A percentile compares a stretch with the other conserved stretches of the same genome.
phyloP scores from a whole-genome alignment of 2,888 invertebrate species.

The Pandemis corylana region DNA sequence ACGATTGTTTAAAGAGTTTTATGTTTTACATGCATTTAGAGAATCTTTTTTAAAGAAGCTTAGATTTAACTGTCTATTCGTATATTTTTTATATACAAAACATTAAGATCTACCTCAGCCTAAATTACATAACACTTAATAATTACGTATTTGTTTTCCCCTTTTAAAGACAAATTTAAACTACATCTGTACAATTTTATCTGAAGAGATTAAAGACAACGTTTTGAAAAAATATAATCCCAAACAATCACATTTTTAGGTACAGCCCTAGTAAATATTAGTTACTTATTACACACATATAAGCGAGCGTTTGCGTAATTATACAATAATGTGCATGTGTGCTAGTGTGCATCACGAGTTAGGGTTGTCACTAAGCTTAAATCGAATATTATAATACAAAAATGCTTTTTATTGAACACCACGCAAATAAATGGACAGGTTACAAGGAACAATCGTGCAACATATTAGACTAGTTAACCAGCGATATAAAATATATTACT shows the following conservation, averaged over 20 bases:
- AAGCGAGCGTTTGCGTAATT: neutral
- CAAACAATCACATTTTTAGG: constrained; percentile 22
- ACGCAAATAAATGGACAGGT: neutral
- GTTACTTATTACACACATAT: constrained; percentile 3
- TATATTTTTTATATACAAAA: constrained; percentile 17
- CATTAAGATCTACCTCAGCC: constrained; percentile 43
- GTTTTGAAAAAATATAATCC: constrained; percentile 26
- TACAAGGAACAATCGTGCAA: neutral
- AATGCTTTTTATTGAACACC: neutral
- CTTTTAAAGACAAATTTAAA: constrained; percentile 66
- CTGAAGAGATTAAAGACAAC: constrained; percentile 19
- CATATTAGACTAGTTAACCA: neutral
- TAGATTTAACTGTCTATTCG: neutral
- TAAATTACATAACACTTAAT: constrained; percentile 63
- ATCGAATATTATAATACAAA: constrained; percentile 1
- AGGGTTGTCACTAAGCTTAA: neutral
- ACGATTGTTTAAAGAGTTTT: neutral
- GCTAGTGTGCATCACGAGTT: neutral
- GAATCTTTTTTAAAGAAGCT: neutral
- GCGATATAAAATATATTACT: neutral
- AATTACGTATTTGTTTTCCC: constrained; percentile 82
- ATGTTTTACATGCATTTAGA: neutral
- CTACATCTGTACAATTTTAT: constrained; percentile 34
- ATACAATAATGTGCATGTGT: constrained; percentile 1
- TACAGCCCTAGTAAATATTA: constrained; percentile 15